These are phyloP conservation scores for Varecia variegata DNA, from an alignment of 2,797 vertebrate genomes.

Conservation along the genomic window DNA sequence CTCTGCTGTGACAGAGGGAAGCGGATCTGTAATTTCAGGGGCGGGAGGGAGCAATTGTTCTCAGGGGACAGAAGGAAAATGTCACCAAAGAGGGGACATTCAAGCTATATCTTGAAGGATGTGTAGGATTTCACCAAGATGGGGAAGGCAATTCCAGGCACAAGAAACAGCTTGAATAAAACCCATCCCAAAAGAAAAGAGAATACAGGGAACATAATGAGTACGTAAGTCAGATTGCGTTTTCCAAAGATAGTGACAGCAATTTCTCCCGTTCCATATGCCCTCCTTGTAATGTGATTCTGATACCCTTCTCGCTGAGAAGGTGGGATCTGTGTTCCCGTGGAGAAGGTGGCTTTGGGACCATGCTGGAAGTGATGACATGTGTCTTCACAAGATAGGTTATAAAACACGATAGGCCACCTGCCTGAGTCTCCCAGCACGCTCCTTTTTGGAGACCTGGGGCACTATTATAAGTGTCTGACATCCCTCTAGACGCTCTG, in stretches of 20 bases:
- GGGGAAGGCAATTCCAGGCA: neutral
- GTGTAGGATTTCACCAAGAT: neutral
- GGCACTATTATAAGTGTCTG: neutral
- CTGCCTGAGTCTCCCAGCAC: neutral
- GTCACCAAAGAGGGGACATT: neutral
- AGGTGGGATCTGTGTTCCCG: neutral
- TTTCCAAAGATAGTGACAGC: neutral
- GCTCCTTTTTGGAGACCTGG: neutral
- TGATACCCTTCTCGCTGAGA: neutral
- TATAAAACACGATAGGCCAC: neutral
- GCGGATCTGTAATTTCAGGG: neutral
- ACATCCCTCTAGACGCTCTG: neutral
- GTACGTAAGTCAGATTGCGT: neutral
- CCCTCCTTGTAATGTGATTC: neutral
- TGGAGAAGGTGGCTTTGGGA: neutral
- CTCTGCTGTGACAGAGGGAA: neutral
- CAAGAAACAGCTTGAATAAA: constrained; percentile 25
- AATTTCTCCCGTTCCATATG: neutral
- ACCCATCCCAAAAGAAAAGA: neutral
- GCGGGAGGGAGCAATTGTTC: neutral
- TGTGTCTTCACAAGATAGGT: neutral
- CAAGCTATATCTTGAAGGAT: neutral
- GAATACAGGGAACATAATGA: neutral
- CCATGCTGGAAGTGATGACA: neutral
- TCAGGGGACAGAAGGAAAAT: neutral